These are phyloP conservation scores for Myodes glareolus DNA, from an alignment of 2,113 vertebrate genomes.

Conservation along the genomic window DNA sequence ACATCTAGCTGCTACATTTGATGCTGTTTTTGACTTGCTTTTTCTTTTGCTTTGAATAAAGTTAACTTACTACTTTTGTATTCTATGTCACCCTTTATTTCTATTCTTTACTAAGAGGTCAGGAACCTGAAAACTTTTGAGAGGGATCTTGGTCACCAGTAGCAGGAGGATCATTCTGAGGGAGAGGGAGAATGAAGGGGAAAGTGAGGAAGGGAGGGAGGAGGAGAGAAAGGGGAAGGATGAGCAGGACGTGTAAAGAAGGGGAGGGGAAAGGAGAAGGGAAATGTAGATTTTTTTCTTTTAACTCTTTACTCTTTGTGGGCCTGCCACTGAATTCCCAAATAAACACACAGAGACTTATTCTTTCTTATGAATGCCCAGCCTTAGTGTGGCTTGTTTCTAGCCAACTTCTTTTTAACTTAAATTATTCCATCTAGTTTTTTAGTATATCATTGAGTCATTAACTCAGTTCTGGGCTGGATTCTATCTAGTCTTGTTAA, in stretches of 20 bases:
- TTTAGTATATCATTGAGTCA: neutral
- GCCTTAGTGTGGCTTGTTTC: too few relatives aligned
- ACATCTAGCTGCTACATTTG: neutral
- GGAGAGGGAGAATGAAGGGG: neutral
- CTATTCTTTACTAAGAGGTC: neutral
- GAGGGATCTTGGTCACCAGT: neutral
- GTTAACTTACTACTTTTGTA: neutral
- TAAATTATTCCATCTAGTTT: too few relatives aligned
- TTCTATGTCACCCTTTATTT: neutral
- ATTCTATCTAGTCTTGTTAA: neutral
- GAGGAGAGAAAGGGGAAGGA: neutral
- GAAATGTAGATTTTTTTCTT: too few relatives aligned
- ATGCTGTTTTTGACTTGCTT: neutral
- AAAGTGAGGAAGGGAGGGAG: neutral
- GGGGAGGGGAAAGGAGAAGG: neutral
- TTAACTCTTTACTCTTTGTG: too few relatives aligned
- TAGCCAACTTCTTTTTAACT: too few relatives aligned
- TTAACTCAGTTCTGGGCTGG: neutral
- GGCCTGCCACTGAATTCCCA: too few relatives aligned
- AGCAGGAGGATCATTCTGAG: neutral
- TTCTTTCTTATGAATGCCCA: too few relatives aligned
- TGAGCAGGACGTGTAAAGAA: neutral
- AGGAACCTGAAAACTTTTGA: neutral
- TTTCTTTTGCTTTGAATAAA: neutral
- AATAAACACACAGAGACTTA: too few relatives aligned